Base-by-base conservation (phyloP, 2,113 vertebrate species). In the Lepisosteus oculatus region DNA sequence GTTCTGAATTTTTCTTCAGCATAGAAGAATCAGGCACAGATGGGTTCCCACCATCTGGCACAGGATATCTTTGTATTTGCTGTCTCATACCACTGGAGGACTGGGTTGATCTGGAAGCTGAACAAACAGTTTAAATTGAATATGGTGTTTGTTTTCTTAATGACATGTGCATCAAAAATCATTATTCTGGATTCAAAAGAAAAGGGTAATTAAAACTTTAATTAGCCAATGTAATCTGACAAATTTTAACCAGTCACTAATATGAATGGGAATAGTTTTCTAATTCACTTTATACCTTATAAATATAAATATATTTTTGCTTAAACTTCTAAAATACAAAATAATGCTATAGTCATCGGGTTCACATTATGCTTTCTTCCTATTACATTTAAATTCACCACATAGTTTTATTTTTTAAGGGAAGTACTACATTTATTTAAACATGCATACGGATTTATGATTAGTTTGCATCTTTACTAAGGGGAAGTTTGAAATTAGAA, bases 21-120 rank as follows among this genome's bases (percentile, higher is more conserved):
- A 77, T 85, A 1, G 83, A 81, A 0, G 74, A 77, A 0, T 90
- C 88, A 0, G 88, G 77, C 0, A 84, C 61, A 0, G 77, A 89
- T 0, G 82, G 3, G 1, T 83, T 8, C 0, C 72, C 55, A 56
- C 81, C 55, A 77, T 29, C 45, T 0, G 78, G 29, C 29, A 29
- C 29, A 29, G 29, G 57, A 8, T 84, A 64, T 67, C 75, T 80
- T 15, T 88, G 79, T 41, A 85, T 84, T 0, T 90, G n/a, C 0
- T 80, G 76, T 83, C 92, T 63, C 43, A 41, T 55, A 72, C 80
- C 1, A 74, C 8, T 70, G 76, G 93, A 67, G 74, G 56, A 81
- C 13, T 90, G 94, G 69, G 92, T 92, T 0, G 92, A 77, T 55
- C 87, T 92, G 41, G 86, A 81, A n/a, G 80, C 79, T 89, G 45